Evolutionary conservation across 1,140 invertebrate species (phyloP).

Genomic region (Zaprionus ghesquierei): DNA sequence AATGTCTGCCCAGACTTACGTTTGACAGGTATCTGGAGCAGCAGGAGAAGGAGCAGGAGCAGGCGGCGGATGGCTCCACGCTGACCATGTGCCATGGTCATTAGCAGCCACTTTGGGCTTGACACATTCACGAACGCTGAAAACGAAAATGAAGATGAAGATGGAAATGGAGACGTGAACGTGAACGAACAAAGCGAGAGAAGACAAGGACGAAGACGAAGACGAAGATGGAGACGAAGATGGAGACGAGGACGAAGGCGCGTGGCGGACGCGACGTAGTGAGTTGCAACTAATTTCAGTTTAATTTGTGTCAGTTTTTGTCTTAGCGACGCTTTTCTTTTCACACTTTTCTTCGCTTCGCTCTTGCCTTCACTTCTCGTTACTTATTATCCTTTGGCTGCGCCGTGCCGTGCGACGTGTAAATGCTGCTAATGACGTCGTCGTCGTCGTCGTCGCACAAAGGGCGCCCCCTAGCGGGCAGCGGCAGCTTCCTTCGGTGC

Average conservation of each 20-base stretch:
- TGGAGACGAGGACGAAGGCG: not conserved
- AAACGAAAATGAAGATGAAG: constrained; percentile 4
- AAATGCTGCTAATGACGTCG: constrained; percentile 80
- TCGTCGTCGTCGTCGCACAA: constrained; percentile 41
- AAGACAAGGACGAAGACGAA: not conserved
- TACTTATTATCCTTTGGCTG: constrained; percentile 70
- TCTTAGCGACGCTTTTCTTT: constrained; percentile 55
- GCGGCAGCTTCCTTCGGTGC: not conserved
- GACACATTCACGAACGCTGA: constrained; percentile 23
- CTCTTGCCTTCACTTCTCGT: constrained; percentile 5
- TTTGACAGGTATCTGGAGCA: not conserved
- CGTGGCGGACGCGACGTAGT: constrained; percentile 20
- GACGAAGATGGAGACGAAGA: not conserved
- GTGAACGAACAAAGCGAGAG: not conserved
- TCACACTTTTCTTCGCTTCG: constrained; percentile 41
- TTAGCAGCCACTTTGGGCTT: constrained; percentile 45
- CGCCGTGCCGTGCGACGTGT: constrained; percentile 55
- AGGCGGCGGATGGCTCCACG: not conserved
- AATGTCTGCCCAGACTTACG: not conserved
- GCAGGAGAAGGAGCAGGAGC: not conserved
- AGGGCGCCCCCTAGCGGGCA: constrained; percentile 27
- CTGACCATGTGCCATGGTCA: constrained; percentile 41
- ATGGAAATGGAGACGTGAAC: constrained; percentile 10
- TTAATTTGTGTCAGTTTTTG: constrained; percentile 76
- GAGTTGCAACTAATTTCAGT: constrained; percentile 79